Percentiles rank a stretch among this genome's conserved stretches.
Evolutionary conservation across 2,888 invertebrate species (phyloP).

Genomic region (Leptothorax acervorum): DNA sequence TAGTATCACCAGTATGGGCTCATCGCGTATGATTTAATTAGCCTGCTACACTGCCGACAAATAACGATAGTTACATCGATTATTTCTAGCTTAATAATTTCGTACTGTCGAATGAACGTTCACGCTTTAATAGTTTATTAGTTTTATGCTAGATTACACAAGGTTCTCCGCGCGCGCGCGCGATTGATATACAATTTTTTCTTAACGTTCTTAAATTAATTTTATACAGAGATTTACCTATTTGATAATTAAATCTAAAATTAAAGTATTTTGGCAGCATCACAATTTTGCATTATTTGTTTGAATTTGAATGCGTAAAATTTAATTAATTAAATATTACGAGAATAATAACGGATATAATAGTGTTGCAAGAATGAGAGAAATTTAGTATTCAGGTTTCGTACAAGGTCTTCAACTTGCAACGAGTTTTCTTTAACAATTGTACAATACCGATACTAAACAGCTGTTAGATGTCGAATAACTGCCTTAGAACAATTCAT

Average conservation of each 20-base stretch:
- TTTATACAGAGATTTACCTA: not conserved
- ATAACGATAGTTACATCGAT: constrained; percentile 21
- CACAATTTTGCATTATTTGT: not conserved
- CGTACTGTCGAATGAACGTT: not conserved
- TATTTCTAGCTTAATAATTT: not conserved
- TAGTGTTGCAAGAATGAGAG: not conserved
- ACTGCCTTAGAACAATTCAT: not conserved
- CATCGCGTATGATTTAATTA: constrained; percentile 49
- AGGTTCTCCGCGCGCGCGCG: not conserved
- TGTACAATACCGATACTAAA: not conserved
- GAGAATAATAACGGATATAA: not conserved
- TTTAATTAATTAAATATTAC: not conserved
- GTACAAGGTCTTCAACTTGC: not conserved
- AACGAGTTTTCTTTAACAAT: constrained; percentile 27
- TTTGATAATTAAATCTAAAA: constrained; percentile 7
- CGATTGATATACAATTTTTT: not conserved
- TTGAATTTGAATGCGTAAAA: not conserved
- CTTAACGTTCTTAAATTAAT: not conserved
- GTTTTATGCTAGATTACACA: not conserved
- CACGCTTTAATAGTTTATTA: not conserved
- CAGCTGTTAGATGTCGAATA: not conserved
- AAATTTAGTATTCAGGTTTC: constrained; percentile 19
- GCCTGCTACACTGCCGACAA: constrained; percentile 10
- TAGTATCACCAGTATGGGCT: constrained; percentile 39
- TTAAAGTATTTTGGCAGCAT: not conserved